A percentile compares a stretch with the other conserved stretches of the same genome.
phyloP scores from a whole-genome alignment of 1,140 invertebrate genomes.

The Achatina immaculata region DNA sequence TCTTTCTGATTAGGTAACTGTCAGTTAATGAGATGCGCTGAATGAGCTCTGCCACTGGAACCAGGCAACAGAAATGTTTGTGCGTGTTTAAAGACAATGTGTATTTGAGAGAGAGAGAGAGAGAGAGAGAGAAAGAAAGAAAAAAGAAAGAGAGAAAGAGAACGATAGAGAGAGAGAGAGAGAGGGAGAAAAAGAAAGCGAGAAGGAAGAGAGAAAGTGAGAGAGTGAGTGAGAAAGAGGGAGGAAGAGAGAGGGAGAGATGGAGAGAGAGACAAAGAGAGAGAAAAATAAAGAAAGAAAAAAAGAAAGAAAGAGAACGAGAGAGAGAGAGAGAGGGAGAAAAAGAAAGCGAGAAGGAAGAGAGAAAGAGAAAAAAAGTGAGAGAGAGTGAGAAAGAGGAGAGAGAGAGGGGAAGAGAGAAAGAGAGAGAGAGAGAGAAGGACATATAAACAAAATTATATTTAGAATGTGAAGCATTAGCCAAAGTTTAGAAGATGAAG shows the following conservation, averaged over 20 bases:
- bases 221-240: too few relatives aligned
- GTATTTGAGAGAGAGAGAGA: not conserved
- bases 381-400: not conserved
- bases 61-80: too few relatives aligned
- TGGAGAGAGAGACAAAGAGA: too few relatives aligned
- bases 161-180: conserved; percentile 15
- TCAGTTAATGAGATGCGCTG: too few relatives aligned
- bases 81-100: too few relatives aligned
- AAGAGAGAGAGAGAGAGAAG: not conserved
- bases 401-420: not conserved
- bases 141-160: conserved; percentile 6
- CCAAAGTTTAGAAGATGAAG: too few relatives aligned
- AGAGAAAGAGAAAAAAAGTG: not conserved
- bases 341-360: not conserved
- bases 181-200: not conserved
- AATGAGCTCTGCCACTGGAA: too few relatives aligned
- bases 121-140: conserved; percentile 1
- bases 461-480: too few relatives aligned
- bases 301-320: too few relatives aligned
- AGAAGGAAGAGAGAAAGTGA: not conserved
- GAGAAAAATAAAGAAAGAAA: too few relatives aligned
- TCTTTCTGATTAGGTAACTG: too few relatives aligned
- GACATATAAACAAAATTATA: not conserved
- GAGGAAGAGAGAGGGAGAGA: too few relatives aligned
- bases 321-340: not conserved